Conservation (phyloP, 2,888 invertebrate species). For the Aspidiotus destructor region DNA sequence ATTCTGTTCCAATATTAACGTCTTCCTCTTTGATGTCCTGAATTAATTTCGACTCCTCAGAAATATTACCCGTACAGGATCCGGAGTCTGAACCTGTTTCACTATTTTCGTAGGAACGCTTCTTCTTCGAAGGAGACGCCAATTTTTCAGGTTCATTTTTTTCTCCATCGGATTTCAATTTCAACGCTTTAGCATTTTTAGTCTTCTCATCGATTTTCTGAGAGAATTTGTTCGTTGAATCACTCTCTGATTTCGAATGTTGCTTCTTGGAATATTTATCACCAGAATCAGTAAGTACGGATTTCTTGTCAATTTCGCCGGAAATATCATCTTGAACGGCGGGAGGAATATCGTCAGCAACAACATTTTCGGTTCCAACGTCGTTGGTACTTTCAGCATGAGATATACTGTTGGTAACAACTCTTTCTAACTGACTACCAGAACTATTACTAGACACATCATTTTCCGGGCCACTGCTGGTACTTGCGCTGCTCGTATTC, state of each 20-base stretch:
- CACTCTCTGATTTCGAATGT: too few relatives aligned
- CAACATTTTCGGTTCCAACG: too few relatives aligned
- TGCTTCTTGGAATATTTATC: too few relatives aligned
- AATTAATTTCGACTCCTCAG: neutral
- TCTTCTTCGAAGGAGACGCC: neutral
- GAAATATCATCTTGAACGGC: too few relatives aligned
- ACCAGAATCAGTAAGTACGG: too few relatives aligned
- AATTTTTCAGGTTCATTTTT: neutral
- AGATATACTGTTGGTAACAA: too few relatives aligned
- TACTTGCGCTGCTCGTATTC: conserved; percentile 6
- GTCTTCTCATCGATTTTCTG: neutral
- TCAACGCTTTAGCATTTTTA: conserved; percentile 1
- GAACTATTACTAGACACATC: neutral
- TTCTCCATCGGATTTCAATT: conserved; percentile 14
- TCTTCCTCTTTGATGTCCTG: neutral
- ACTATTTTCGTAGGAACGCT: neutral
- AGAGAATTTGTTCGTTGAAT: neutral
- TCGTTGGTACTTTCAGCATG: too few relatives aligned
- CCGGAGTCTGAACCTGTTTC: neutral
- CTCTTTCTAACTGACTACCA: too few relatives aligned
- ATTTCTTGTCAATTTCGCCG: too few relatives aligned
- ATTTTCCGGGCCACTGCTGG: conserved; percentile 5
- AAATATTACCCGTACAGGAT: neutral
- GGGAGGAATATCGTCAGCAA: too few relatives aligned
- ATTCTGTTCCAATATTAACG: neutral